Evolutionary conservation across 53 echinoderm and acorn worm species (phyloP), one percentile per base, ranked within the genome.

Genomic region (Temnopleurus reevesii): DNA sequence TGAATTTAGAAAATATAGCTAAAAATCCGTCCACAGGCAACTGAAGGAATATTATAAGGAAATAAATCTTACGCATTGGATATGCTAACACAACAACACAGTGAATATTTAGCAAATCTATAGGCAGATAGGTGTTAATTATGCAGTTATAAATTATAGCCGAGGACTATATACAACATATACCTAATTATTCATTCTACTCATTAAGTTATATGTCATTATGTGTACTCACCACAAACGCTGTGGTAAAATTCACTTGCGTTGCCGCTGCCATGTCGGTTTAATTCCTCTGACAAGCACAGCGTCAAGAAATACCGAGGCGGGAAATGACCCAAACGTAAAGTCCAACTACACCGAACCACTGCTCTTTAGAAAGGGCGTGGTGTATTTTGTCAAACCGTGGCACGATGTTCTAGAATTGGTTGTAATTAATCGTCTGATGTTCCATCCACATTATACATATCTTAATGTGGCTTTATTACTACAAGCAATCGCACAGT

Each of bases 201-300:
- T 59, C 21, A 23, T 59, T 26, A 59, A 23, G n/a, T 21, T 17
- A 59, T 23, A 26, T n/a, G 0, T 59, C 21, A 59, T 18, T 59
- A 8, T 17, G 12, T 8, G 13, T 6, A 82, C 83, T 83, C 56
- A 83, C 83, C 83, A 83, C 83, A 83, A 83, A 83, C 1, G 83
- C 83, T n/a, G 83, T 83, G 5, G 83, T 83, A 36, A 83, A 83
- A 36, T 56, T 36, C 1, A 71, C 71, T 1, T 71, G 38, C 19
- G 71, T 41, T n/a, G 83, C 53, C 15, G 10, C 83, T 12, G 83
- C 83, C 83, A 83, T 83, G 19, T 17, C 49, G 2, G 29, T 5
- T 27, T 10, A 29, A 21, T 1, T 41, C 4, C 0, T 2, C 13
- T 0, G 12, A 9, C 31, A 33, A 6, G 34, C 21, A 41, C 9